Evolutionary conservation across 2,888 invertebrate genomes (phyloP).

Genomic region (Exocentrus adspersus): DNA sequence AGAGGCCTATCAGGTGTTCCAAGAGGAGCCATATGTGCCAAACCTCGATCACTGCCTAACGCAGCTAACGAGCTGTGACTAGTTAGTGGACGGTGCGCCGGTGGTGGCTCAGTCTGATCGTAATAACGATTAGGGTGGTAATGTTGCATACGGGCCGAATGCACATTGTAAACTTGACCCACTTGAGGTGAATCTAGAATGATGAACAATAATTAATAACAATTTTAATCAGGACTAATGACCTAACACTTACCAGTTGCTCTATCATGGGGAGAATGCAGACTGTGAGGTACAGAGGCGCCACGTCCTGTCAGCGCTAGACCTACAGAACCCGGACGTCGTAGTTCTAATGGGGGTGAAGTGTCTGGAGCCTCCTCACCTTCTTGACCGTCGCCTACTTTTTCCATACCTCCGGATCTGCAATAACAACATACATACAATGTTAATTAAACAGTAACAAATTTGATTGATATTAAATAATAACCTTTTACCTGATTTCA

Average conservation of each 20-base stretch:
- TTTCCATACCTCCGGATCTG: slow-evolving; percentile 59
- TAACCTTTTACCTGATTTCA: no score
- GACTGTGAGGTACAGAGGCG: slow-evolving; percentile 73
- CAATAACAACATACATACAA: slow-evolving; percentile 4
- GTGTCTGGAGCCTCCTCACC: slow-evolving; percentile 64
- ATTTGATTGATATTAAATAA: no score
- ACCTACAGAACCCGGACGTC: slow-evolving; percentile 69
- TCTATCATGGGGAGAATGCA: slow-evolving; percentile 77
- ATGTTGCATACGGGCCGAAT: slow-evolving; percentile 66
- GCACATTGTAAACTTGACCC: slow-evolving; percentile 69
- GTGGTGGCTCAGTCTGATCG: slow-evolving; percentile 72
- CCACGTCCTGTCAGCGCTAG: slow-evolving; percentile 63
- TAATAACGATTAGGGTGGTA: slow-evolving; percentile 65
- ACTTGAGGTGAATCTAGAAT: slow-evolving; percentile 71
- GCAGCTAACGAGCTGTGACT: slow-evolving; percentile 61
- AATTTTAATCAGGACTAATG: no score
- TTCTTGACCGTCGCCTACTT: slow-evolving; percentile 60
- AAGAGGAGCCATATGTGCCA: slow-evolving; percentile 57
- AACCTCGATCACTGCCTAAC: slow-evolving; percentile 58
- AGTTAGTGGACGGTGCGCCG: slow-evolving; percentile 66
- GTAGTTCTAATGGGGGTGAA: slow-evolving; percentile 76
- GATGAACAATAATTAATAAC: background rate
- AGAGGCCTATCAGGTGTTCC: slow-evolving; percentile 55
- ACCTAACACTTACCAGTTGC: slow-evolving; percentile 69
- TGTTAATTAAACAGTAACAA: no score